phyloP scores from a whole-genome alignment of 2,797 vertebrate species.

The Tenualosa ilisha region DNA sequence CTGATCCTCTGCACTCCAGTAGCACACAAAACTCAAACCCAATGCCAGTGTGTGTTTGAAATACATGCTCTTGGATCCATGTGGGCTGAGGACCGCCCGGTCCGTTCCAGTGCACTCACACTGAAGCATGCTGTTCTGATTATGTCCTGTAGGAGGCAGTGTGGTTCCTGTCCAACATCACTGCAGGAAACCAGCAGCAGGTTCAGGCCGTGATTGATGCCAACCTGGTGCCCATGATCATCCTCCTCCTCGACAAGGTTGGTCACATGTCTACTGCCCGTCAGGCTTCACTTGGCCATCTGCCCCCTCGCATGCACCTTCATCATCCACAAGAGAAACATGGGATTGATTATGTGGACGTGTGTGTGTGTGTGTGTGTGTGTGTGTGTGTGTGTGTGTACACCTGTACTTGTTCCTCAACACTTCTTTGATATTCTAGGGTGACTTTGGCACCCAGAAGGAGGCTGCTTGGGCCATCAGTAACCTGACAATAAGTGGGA shows the following conservation, averaged over 20 bases:
- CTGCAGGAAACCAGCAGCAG: conserved; percentile 98
- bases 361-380: neutral
- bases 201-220: conserved; percentile 99
- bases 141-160: conserved; percentile 89
- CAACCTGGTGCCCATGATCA: conserved; percentile 98
- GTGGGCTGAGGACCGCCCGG: neutral
- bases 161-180: conserved; percentile 99
- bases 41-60: neutral
- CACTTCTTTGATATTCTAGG: conserved; percentile 69
- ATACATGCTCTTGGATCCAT: neutral
- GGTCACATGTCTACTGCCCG: conserved; percentile 43
- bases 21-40: neutral
- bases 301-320: no score
- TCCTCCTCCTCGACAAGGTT: conserved; percentile 98
- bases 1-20: neutral
- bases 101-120: neutral
- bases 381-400: neutral
- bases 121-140: conserved; percentile 22
- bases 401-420: neutral
- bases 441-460: conserved; percentile 98
- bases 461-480: conserved; percentile 99
- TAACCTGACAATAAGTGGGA: conserved; percentile 98
- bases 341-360: neutral
- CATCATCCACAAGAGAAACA: no score
- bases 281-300: no score